Evolutionary conservation across 1,140 invertebrate genomes (phyloP).

Genomic region (Varroa destructor): DNA sequence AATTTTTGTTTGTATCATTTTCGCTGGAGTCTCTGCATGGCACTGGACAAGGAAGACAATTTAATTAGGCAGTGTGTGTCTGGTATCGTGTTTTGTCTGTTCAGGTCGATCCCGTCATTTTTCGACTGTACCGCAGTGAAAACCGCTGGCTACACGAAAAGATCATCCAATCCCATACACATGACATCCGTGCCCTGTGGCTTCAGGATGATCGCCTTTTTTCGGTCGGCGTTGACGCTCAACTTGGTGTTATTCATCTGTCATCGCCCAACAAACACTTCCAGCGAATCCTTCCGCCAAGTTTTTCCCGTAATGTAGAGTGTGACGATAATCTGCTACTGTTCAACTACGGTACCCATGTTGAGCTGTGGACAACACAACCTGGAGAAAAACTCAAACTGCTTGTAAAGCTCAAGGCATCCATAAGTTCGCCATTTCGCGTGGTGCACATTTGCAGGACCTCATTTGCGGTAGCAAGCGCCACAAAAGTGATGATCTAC

Average conservation of each 20-base stretch:
- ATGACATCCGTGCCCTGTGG: constrained; percentile 18
- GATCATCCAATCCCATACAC: constrained; percentile 17
- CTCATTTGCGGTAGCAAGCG: constrained; percentile 10
- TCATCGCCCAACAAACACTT: not conserved
- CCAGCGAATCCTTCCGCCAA: not conserved
- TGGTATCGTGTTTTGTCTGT: not conserved
- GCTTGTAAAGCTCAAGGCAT: constrained; percentile 11
- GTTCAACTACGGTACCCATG: constrained; percentile 9
- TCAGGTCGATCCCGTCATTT: constrained; percentile 14
- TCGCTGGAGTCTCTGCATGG: no score
- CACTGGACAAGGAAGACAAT: no score
- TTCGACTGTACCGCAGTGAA: not conserved
- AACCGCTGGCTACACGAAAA: constrained; percentile 3
- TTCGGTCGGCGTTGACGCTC: constrained; percentile 6
- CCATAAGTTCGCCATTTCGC: not conserved
- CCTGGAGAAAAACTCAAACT: constrained; percentile 1
- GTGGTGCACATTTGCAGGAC: not conserved
- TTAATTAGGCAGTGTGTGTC: not conserved
- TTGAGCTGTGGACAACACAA: constrained; percentile 22
- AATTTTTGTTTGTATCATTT: no score
- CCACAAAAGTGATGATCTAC: constrained; percentile 22
- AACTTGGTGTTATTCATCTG: constrained; percentile 7
- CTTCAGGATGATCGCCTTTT: constrained; percentile 12
- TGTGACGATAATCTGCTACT: constrained; percentile 5
- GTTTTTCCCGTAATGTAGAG: not conserved